Percentiles rank a stretch among this genome's conserved stretches.
Conservation (phyloP, 1,140 invertebrate species). For the Achatina immaculata region DNA sequence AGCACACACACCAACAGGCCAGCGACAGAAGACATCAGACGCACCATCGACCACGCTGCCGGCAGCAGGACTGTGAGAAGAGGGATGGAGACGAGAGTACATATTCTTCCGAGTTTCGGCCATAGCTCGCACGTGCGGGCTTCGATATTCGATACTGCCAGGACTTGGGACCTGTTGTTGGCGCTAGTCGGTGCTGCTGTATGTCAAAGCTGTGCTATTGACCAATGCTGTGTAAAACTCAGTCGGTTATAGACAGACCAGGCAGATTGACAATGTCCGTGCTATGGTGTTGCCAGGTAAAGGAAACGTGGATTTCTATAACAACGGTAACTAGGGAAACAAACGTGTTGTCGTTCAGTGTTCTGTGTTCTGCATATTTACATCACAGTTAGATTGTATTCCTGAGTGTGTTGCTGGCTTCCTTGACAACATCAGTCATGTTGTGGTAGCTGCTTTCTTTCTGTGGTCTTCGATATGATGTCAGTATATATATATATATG, state of each 20-base stretch:
- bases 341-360: no score
- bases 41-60: not conserved
- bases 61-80: not conserved
- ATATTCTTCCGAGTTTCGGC: not conserved
- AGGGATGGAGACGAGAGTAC: not conserved
- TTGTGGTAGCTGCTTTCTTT: no score
- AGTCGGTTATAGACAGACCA: not conserved
- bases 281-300: no score
- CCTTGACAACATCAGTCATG: no score
- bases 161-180: not conserved
- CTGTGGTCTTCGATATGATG: no score
- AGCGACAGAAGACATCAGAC: not conserved
- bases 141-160: not conserved
- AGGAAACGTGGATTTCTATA: no score
- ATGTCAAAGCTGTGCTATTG: not conserved
- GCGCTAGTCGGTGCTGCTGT: not conserved
- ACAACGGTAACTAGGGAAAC: no score
- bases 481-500: no score
- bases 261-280: no score
- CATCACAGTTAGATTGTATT: no score
- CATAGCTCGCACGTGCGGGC: not conserved
- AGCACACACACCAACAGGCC: not conserved
- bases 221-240: not conserved
- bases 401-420: no score
- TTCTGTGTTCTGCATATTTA: no score